Base-by-base conservation (phyloP, 2,888 invertebrate species). In the Eupithecia vulgata region DNA sequence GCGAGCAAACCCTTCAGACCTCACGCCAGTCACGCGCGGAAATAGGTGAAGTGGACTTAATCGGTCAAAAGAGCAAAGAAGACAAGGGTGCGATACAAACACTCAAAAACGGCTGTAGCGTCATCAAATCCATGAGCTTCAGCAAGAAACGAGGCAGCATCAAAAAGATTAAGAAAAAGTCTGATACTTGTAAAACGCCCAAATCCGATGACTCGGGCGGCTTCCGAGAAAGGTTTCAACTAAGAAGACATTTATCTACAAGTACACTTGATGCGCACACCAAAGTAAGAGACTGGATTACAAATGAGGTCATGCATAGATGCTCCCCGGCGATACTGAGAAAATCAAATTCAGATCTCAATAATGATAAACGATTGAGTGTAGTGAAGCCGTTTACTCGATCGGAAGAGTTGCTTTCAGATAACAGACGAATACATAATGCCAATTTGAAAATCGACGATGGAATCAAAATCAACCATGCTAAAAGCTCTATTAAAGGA, bases 261-360 rank as follows among this genome's bases (percentile, higher is more conserved):
- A 97, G 97, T 77, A 98, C 98, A 0, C 96, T 98, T 78, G 98
- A 98, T 87, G 97, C 98, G 0, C 97, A 97, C 84, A 97, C 97
- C 17, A 98, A 98, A 95, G 98, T 98, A 1, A 95, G 96, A 77
- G 97, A 98, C 81, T 98, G 98, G 98, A 98, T 98, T 81, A 96
- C 97, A 0, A 96, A 97, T 78, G 97, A 97, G 87, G 96, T 97
- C 48, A 96, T 96, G 83, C 96, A 96, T 80, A 95, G 96, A 85
- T 96, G 96, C 82, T 96, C 96, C 68, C 97, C 97, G 0, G 95
- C 95, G 76, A 95, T 96, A 85, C 85, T 96, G 21, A 92, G 96
- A 79, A 95, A 95, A 82, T 93, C 93, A 2, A 91, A 91, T 79
- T 87, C 87, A 5, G 92, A 93, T 76, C 78, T 91, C 42, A 88